These are phyloP conservation scores for Spondyliosoma cantharus DNA, from an alignment of 2,797 vertebrate genomes.

Conservation along the genomic window DNA sequence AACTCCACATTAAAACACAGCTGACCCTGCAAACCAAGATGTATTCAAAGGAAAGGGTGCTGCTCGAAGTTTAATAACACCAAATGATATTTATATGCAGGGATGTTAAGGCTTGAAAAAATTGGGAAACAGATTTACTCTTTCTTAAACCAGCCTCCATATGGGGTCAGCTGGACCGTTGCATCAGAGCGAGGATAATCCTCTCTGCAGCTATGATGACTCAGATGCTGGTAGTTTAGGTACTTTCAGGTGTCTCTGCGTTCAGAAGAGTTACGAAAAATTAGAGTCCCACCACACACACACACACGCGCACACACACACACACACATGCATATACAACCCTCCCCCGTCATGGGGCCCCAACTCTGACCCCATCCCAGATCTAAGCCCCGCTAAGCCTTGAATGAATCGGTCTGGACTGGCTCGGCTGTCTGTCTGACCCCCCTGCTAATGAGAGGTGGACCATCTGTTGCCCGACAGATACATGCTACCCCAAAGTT, in stretches of 20 bases:
- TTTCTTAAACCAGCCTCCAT: not conserved
- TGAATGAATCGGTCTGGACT: slow-evolving; percentile 76
- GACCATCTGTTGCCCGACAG: slow-evolving; percentile 77
- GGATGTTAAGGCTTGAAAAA: not conserved
- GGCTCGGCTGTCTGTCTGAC: slow-evolving; percentile 75
- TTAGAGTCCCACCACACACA: slow-evolving; percentile 11
- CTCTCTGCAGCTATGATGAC: slow-evolving; percentile 42
- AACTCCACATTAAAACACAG: slow-evolving; percentile 50
- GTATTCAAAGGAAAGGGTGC: slow-evolving; percentile 39
- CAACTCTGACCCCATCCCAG: slow-evolving; percentile 41
- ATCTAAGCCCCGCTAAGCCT: slow-evolving; percentile 78
- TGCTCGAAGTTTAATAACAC: slow-evolving; percentile 12
- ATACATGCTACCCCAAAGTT: slow-evolving; percentile 44
- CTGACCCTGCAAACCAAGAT: slow-evolving; percentile 33
- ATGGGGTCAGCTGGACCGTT: slow-evolving; percentile 25
- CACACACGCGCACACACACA: slow-evolving; percentile 2
- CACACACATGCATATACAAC: not conserved
- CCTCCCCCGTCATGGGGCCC: slow-evolving; percentile 38
- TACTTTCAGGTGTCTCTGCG: slow-evolving; percentile 58
- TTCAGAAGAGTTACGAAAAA: slow-evolving; percentile 51
- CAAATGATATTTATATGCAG: not conserved
- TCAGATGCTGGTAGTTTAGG: slow-evolving; percentile 52
- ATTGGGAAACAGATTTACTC: not conserved
- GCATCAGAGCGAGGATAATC: slow-evolving; percentile 64
- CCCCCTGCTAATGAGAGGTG: slow-evolving; percentile 69